phyloP scores from a whole-genome alignment of 1,140 invertebrate species.

The Drosophila littoralis region DNA sequence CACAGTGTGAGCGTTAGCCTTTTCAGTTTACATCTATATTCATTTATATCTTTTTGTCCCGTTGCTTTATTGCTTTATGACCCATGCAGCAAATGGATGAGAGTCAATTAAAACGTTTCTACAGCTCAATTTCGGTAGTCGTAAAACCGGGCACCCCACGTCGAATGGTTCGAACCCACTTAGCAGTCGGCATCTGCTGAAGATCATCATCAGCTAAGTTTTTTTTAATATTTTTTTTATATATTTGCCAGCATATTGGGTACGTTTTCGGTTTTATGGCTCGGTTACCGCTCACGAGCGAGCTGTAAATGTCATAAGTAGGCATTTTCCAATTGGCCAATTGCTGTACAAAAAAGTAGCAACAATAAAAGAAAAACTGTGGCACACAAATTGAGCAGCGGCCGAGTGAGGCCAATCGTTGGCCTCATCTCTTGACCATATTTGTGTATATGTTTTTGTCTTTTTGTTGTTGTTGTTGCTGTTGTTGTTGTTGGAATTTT shows the following conservation, averaged over 20 bases:
- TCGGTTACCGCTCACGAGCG: not conserved
- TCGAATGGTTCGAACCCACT: constrained; percentile 6
- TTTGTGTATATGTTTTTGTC: not conserved
- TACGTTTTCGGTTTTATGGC: constrained; percentile 4
- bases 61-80: constrained; percentile 20
- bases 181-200: constrained; percentile 11
- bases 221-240: not conserved
- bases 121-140: constrained; percentile 35
- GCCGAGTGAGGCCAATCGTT: constrained; percentile 1
- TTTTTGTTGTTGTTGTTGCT: constrained; percentile 64
- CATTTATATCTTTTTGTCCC: not conserved
- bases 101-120: constrained; percentile 38
- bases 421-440: constrained; percentile 33
- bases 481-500: constrained; percentile 69
- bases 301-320: constrained; percentile 26
- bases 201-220: constrained; percentile 14
- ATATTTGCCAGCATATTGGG: not conserved
- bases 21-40: not conserved
- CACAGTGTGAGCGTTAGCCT: too few species aligned
- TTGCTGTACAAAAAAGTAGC: constrained; percentile 19
- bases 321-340: constrained; percentile 31
- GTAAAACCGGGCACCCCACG: constrained; percentile 19
- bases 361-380: constrained; percentile 24
- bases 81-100: constrained; percentile 21
- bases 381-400: constrained; percentile 20